Base-by-base conservation (phyloP, 2,797 vertebrate species). In the Acipenser transmontanus region DNA sequence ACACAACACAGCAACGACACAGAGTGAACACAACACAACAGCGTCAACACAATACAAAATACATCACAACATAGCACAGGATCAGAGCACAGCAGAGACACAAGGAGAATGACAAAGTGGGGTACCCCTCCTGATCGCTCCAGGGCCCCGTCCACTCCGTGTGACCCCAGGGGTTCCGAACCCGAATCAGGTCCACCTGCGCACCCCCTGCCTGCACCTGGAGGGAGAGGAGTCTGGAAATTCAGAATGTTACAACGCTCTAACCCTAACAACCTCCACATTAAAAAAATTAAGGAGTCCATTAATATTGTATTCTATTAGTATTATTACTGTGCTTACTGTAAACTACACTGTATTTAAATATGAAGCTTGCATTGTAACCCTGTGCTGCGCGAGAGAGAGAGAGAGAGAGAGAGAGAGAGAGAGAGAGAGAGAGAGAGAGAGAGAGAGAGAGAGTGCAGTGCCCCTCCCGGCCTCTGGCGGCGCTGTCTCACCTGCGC, bases 141-240 rank as follows among this genome's bases (percentile, higher is more conserved):
- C 91, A 92, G 0, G 86, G 76, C 6, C 91, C 91, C 49, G 69
- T 52, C 91, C 90, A 91, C 80, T 92, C 90, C 0, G 78, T 79
- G 68, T 82, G 74, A 6, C 89, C 90, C 91, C 91, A 92, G 1
- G 91, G 91, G 71, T 92, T 92, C 2, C 82, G 81, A 59, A 92
- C 50, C 9, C 89, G 82, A 6, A 91, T 77, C 74, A 92, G 62
- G 20, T 85, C 76, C 63, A 72, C 72, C 0, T 50, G 0, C 8
- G 81, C 83, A 0, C 47, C 3, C 0, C 11, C 0, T 0, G 82
- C 85, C 65, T 69, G 51, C 61, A 91, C 81, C 89, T 91, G 80
- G 11, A 65, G 17, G 2, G 60, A 10, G 34, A 61, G 20, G 3
- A 8, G 34, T 14, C 1, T 50, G n/a, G 66, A 51, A 12, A 50